These are phyloP conservation scores for Sylvietta virens DNA, from an alignment of 2,113 vertebrate species.

Conservation along the genomic window DNA sequence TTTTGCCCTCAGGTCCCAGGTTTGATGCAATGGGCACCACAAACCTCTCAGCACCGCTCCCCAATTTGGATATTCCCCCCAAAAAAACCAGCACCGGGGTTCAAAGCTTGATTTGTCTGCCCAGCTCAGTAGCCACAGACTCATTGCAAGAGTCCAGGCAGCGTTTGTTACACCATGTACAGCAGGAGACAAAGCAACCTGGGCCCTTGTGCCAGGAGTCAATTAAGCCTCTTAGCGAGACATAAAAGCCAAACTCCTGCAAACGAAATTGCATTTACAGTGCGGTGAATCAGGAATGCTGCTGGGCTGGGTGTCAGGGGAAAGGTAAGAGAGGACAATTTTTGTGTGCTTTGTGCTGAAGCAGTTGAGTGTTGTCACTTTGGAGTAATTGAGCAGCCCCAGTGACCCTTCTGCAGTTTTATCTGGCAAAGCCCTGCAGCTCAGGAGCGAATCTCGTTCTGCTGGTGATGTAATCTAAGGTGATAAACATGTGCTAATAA, in stretches of 20 bases:
- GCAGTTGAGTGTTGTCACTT: not conserved
- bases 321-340: not conserved
- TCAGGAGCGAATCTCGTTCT: not conserved
- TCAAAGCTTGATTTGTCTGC: not conserved
- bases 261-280: not conserved
- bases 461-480: not conserved
- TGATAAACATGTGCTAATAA: slow-evolving; percentile 51
- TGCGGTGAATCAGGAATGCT: not conserved
- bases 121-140: not conserved
- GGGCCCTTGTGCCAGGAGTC: not conserved
- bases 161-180: not conserved
- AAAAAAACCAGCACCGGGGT: not conserved
- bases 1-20: fast-evolving
- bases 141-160: not conserved
- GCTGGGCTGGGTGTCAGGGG: not conserved
- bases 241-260: not conserved
- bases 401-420: not conserved
- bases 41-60: not conserved
- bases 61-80: not conserved
- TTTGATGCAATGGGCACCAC: not conserved
- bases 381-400: not conserved
- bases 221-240: not conserved
- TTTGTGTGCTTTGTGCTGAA: not conserved
- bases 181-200: not conserved
- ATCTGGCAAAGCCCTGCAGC: not conserved